Base-by-base conservation (phyloP, 1,140 invertebrate species). In the Hormaphis cornu region DNA sequence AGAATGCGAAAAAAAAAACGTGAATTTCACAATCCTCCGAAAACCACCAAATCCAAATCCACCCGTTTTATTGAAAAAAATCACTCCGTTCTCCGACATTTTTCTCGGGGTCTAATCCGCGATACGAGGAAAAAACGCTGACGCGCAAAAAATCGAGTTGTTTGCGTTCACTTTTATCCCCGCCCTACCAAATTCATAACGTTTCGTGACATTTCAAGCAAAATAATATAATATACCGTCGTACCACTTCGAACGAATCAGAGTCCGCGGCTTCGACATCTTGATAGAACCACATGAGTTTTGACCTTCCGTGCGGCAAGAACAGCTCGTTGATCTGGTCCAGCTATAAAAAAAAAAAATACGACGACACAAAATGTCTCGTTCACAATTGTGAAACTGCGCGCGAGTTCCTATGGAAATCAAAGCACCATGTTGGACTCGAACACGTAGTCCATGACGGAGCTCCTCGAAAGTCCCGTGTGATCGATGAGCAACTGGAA, bases 261-360 rank as follows among this genome's bases (percentile, higher is more conserved):
- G 75, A 69, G 69, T 79, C 77, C 6, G 70, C 73, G 72, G 90
- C 88, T 73, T 89, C 85, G 20, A 89, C 84, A 70, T 93, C 90
- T 80, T 95, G 92, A 76, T 93, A 94, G 76, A 91, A 95, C 88
- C 93, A 95, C 71, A 94, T 83, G 30, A 95, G 82, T 75, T 91
- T 93, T 61, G 88, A 87, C 72, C 87, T 84, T 85, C 92, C 91
- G 75, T 93, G 88, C 0, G 89, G 88, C 9, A 88, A 78, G 76
- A 95, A 93, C 7, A 95, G 82, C 74, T 90, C 87, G 77, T 93
- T 93, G 73, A 95, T 91, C 76, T 91, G 89, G 76, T 92, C 90
- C 72, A 92, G 79, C 87, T 88, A 74, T 3, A 78, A 77, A 28
- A 16, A 22, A 24, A 20, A 30, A 28, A 2, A 70, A 58, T 52